Conservation (phyloP, 2,113 vertebrate genomes). For the Sinosuthora webbiana region DNA sequence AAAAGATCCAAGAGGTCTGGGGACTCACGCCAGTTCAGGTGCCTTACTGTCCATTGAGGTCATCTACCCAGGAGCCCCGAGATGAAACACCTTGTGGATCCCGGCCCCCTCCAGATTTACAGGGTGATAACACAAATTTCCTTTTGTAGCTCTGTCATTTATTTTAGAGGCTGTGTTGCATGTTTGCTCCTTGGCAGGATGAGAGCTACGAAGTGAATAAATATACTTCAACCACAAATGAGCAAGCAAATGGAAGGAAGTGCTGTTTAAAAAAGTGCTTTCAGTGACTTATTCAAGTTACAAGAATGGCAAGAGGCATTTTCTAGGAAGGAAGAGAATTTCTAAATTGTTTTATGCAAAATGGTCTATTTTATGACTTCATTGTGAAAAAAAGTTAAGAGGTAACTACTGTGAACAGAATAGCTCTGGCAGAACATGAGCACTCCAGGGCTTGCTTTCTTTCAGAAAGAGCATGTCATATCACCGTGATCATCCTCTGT, state of each 20-base stretch:
- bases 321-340: conserved; percentile 55
- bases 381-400: conserved; percentile 20
- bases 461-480: conserved; percentile 27
- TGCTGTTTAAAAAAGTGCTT: conserved; percentile 24
- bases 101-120: background rate
- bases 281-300: conserved; percentile 50
- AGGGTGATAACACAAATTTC: background rate
- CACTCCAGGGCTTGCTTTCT: background rate
- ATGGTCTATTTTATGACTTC: conserved; percentile 27
- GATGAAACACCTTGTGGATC: background rate
- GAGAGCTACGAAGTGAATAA: conserved; percentile 4
- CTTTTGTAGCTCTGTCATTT: background rate
- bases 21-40: background rate
- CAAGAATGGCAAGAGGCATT: conserved; percentile 49
- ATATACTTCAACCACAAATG: conserved; percentile 54
- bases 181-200: conserved; percentile 53
- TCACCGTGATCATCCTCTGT: conserved; percentile 1
- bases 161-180: conserved; percentile 15
- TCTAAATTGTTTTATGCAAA: conserved; percentile 48
- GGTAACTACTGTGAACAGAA: background rate
- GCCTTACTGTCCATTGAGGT: background rate
- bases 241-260: conserved; percentile 60
- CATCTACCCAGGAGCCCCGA: background rate
- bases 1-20: background rate
- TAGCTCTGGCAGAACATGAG: background rate